Base-by-base conservation (phyloP, 2,797 vertebrate genomes). In the Sebastolobus alascanus region DNA sequence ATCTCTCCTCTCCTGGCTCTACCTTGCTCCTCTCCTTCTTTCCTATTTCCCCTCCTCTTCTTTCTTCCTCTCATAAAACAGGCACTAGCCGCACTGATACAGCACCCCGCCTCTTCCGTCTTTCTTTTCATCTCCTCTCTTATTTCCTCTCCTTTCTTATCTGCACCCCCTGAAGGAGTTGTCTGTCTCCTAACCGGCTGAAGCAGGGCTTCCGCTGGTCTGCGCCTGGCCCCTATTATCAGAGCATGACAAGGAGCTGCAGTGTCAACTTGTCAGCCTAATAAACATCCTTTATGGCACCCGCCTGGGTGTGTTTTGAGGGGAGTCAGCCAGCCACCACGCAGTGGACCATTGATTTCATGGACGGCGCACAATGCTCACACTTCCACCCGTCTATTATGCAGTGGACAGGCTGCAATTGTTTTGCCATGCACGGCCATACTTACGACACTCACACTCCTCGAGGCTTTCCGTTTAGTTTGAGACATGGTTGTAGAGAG, bases 271-370 rank as follows among this genome's bases (percentile, higher is more conserved):
- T 92, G 87, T 94, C 94, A 92, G 82, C 72, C 90, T 94, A 93
- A 95, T 94, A 95, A 93, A 95, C 89, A 91, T 90, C 91, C 93
- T 95, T 94, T 94, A 94, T 94, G 83, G 91, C 75, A 61, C 83
- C 85, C 84, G 83, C 69, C 84, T 87, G 89, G 82, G 75, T 89
- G 85, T 91, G 86, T 90, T 90, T 91, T 87, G 83, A 90, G 71
- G 68, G 73, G 79, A 92, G 80, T 81, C 84, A 86, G 84, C 82
- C 83, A 83, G 87, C 80, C 75, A 90, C 84, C 80, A 83, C 90
- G 84, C 87, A 90, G 83, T 74, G 86, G 86, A 76, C 86, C 86
- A 92, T 86, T 93, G 93, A 94, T 94, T 94, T 93, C 82, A 90
- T 89, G 75, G 85, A 88, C 68, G 81, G 55, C 29, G 74, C 58